Evolutionary conservation across 2,888 invertebrate genomes (phyloP).

Genomic region (Agapostemon virescens): DNA sequence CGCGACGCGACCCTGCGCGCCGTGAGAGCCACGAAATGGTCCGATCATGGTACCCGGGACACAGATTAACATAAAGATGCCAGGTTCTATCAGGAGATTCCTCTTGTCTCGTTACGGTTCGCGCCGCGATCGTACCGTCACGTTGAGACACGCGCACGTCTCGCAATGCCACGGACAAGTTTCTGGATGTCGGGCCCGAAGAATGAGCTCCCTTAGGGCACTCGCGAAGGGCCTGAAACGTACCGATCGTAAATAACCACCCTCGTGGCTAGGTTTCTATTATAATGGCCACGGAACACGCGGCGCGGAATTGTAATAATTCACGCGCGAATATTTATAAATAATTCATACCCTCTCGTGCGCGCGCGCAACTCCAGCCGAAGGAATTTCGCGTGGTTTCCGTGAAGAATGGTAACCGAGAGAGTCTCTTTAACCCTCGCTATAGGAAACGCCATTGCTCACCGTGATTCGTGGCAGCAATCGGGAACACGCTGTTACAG

Average conservation of each 20-base stretch:
- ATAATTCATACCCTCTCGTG: constrained; percentile 37
- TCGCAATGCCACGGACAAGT: constrained; percentile 30
- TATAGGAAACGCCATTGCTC: constrained; percentile 5
- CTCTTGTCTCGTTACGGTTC: constrained; percentile 35
- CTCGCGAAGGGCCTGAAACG: constrained; percentile 27
- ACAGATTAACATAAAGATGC: constrained; percentile 49
- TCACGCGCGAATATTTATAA: constrained; percentile 47
- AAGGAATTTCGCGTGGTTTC: constrained; percentile 23
- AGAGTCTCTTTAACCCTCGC: neutral
- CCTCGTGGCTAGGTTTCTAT: constrained; percentile 46
- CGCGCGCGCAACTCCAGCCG: neutral
- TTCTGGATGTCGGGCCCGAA: constrained; percentile 33
- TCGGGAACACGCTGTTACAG: neutral
- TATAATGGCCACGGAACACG: constrained; percentile 36
- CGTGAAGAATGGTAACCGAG: neutral
- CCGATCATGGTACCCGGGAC: neutral
- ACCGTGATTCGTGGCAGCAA: constrained; percentile 5
- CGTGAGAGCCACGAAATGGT: constrained; percentile 2
- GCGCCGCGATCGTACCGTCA: constrained; percentile 26
- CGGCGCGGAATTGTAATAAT: constrained; percentile 43
- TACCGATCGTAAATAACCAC: constrained; percentile 58
- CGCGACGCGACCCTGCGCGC: neutral
- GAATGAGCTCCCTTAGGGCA: constrained; percentile 48
- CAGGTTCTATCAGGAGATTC: constrained; percentile 41
- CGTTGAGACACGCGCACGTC: constrained; percentile 38